phyloP scores from a whole-genome alignment of 2,113 vertebrate genomes.

The Zootoca vivipara region DNA sequence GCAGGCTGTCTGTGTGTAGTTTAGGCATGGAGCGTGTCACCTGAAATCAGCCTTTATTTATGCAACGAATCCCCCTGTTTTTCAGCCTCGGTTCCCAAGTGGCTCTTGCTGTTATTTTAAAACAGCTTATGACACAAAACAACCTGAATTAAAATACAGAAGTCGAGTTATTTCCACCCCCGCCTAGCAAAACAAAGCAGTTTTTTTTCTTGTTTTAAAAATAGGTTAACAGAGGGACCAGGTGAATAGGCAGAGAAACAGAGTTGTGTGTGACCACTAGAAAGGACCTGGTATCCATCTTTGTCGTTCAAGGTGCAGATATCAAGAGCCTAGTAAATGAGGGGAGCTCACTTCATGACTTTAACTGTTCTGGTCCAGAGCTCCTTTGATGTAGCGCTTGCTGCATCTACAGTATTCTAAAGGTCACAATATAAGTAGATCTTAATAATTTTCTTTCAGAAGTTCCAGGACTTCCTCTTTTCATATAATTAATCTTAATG shows the following conservation, averaged over 20 bases:
- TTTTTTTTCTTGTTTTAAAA: not conserved
- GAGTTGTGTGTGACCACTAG: not conserved
- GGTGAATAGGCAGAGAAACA: not conserved
- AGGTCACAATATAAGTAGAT: not conserved
- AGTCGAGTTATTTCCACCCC: not conserved
- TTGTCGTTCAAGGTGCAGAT: not conserved
- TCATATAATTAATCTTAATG: too few species aligned
- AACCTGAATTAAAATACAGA: not conserved
- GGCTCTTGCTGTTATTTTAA: not conserved
- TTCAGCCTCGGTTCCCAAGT: not conserved
- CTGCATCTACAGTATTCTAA: not conserved
- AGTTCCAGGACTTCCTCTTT: not conserved
- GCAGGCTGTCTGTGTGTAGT: not conserved
- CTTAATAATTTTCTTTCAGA: not conserved
- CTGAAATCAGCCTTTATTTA: not conserved
- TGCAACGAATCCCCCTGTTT: not conserved
- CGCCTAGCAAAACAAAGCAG: not conserved
- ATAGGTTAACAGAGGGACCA: not conserved
- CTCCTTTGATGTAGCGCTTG: not conserved
- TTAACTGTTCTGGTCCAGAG: not conserved
- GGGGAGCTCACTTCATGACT: not conserved
- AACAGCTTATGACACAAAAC: not conserved
- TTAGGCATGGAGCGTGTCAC: not conserved
- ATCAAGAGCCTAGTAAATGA: not conserved
- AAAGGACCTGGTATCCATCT: not conserved